Percentiles rank a stretch among this genome's conserved stretches.
phyloP scores from a whole-genome alignment of 2,113 vertebrate species.

The Hippocampus mohnikei region DNA sequence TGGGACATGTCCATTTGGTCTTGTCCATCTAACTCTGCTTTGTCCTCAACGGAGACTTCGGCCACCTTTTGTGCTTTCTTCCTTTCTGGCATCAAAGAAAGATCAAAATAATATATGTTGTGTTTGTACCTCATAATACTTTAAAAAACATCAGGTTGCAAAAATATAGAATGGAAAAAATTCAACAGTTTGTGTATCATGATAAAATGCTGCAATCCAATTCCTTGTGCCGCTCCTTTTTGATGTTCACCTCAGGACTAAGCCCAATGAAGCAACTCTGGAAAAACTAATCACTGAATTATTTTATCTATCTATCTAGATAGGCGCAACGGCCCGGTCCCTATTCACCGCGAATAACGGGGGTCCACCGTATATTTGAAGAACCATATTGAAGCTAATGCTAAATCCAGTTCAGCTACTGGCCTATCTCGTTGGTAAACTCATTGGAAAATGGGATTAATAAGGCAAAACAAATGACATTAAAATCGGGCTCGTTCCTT shows the following conservation, averaged over 20 bases:
- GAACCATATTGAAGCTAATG: not conserved
- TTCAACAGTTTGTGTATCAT: too few relatives aligned
- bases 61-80: conserved; percentile 68
- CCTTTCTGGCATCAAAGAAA: conserved; percentile 9
- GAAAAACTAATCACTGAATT: too few relatives aligned
- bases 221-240: too few relatives aligned
- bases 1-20: conserved; percentile 78
- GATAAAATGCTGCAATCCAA: too few relatives aligned
- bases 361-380: not conserved
- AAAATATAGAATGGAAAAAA: not conserved
- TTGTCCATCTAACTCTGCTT: conserved; percentile 17
- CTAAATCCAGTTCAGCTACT: not conserved
- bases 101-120: not conserved
- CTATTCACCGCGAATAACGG: too few relatives aligned
- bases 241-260: too few relatives aligned
- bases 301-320: too few relatives aligned
- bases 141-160: too few relatives aligned
- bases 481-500: not conserved
- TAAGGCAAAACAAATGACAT: not conserved
- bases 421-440: not conserved
- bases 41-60: conserved; percentile 43
- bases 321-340: too few relatives aligned
- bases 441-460: too few relatives aligned
- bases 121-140: not conserved
- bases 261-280: too few relatives aligned